Percentiles rank a stretch among this genome's conserved stretches.
Evolutionary conservation across 2,113 vertebrate species (phyloP).

Genomic region (Cairina moschata): DNA sequence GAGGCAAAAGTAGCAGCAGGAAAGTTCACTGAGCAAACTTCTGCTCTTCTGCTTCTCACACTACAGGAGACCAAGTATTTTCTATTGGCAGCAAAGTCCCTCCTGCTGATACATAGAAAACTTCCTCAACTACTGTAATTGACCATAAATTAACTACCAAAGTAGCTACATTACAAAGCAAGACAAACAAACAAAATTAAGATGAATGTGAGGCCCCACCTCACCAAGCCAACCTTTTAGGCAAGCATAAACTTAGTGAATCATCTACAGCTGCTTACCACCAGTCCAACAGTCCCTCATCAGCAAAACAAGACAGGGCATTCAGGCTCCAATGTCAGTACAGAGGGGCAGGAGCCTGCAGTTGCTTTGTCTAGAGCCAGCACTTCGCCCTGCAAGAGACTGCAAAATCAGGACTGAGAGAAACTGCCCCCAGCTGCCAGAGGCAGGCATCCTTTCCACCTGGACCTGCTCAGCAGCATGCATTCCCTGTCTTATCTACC

Average conservation of each 20-base stretch:
- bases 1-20: neutral
- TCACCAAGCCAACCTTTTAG: neutral
- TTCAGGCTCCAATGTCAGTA: too few relatives aligned
- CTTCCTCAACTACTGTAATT: neutral
- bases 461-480: neutral
- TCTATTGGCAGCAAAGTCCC: neutral
- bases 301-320: neutral
- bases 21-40: neutral
- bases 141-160: neutral
- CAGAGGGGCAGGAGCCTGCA: neutral
- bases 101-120: neutral
- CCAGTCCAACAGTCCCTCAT: neutral
- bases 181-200: neutral
- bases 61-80: neutral
- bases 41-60: neutral
- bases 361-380: neutral
- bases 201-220: neutral
- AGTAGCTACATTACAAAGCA: neutral
- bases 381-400: neutral
- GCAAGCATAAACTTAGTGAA: neutral
- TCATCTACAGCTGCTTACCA: accelerated
- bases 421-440: accelerated
- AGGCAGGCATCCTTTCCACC: neutral
- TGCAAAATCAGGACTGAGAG: neutral
- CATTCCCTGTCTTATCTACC: neutral